Conservation (phyloP, 30 jellyfish, hydroid and myxozoan species). For the Turritopsis rubra region DNA sequence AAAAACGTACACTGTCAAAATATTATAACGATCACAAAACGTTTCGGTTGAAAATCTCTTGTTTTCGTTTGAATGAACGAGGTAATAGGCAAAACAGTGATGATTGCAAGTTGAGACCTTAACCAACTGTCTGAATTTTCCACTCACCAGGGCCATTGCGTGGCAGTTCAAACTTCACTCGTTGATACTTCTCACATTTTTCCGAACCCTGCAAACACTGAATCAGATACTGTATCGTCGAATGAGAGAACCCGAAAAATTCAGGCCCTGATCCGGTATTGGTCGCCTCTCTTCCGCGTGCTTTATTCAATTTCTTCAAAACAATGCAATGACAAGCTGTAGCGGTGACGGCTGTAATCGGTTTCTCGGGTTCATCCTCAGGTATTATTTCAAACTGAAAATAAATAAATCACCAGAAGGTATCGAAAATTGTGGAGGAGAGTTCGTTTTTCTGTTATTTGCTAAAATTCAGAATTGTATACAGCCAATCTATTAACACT, state of each 20-base stretch:
- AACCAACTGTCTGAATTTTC: not conserved
- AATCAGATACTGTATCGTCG: slow-evolving; percentile 74
- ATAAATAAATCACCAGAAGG: not conserved
- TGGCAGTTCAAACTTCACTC: slow-evolving; percentile 74
- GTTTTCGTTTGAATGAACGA: too few relatives aligned
- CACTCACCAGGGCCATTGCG: slow-evolving; percentile 48
- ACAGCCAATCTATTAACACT: too few relatives aligned
- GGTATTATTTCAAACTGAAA: slow-evolving; percentile 82
- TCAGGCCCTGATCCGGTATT: slow-evolving; percentile 97
- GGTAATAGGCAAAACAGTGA: too few relatives aligned
- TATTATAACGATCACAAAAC: too few relatives aligned
- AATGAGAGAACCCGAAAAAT: slow-evolving; percentile 89
- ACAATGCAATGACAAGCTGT: slow-evolving; percentile 95
- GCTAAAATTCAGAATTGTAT: too few relatives aligned
- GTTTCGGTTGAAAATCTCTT: too few relatives aligned
- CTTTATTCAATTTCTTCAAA: slow-evolving; percentile 64
- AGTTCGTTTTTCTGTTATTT: too few relatives aligned
- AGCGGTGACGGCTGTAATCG: slow-evolving; percentile 84
- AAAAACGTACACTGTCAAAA: not conserved
- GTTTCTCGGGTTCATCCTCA: slow-evolving; percentile 83
- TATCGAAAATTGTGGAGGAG: not conserved
- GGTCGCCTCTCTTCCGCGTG: slow-evolving; percentile 90
- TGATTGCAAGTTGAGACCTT: not conserved
- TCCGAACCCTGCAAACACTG: slow-evolving; percentile 67
- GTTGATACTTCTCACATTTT: slow-evolving; percentile 51